phyloP scores from a whole-genome alignment of 2,797 vertebrate species.

The Hydrophis major region DNA sequence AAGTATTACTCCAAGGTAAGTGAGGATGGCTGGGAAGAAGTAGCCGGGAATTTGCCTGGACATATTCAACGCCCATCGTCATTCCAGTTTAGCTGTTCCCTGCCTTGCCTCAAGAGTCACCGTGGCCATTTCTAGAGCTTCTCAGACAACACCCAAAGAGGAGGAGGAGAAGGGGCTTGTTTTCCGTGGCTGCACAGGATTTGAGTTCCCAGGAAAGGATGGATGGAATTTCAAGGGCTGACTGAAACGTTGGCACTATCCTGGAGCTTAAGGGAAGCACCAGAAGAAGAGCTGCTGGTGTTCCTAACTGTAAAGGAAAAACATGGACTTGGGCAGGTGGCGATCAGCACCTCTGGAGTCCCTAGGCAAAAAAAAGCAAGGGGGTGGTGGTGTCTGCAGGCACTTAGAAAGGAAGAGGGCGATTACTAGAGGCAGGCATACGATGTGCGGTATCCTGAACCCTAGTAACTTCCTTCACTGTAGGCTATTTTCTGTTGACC shows the following conservation, averaged over 20 bases:
- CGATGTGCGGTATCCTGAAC: not conserved
- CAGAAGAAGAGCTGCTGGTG: not conserved
- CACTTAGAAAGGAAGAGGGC: not conserved
- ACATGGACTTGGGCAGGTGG: not conserved
- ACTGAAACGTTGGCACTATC: not conserved
- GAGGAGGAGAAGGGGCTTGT: not conserved
- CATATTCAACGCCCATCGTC: accelerated
- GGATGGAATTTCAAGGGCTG: not conserved
- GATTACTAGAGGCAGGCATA: not conserved
- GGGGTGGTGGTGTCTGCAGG: no score
- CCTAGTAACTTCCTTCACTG: not conserved
- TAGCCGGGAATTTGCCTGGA: not conserved
- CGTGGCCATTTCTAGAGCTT: no score
- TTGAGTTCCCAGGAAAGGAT: not conserved
- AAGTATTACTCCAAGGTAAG: constrained; percentile 85
- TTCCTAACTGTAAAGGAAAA: not conserved
- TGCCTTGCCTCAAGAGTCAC: not conserved
- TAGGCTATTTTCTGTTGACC: not conserved
- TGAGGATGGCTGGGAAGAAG: not conserved
- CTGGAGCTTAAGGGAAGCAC: not conserved
- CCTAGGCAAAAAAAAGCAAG: not conserved
- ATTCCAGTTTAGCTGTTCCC: not conserved
- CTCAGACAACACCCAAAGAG: not conserved
- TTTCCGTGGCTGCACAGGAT: not conserved
- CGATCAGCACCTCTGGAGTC: not conserved